Base-by-base conservation (phyloP, 1,140 invertebrate genomes). In the Brachionus calyciflorus region DNA sequence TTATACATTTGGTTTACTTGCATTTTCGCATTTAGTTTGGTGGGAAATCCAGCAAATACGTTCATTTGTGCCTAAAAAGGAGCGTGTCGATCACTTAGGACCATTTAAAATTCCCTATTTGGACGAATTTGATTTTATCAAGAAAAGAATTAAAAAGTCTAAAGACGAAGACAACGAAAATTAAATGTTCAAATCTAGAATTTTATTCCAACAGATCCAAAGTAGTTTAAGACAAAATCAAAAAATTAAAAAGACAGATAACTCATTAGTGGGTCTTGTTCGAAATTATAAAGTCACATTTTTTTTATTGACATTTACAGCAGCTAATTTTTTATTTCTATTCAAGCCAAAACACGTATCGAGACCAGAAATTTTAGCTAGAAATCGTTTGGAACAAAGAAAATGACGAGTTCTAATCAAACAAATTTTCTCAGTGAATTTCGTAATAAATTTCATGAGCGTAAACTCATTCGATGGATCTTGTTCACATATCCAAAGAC, bases 11-110 rank as follows among this genome's bases (percentile, higher is more conserved):
- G 69, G 69, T 33, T 46, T 73, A 24, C 28, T 73, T 26, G 14
- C 26, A 33, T 51, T 73, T 41, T 40, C 69, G 10, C 69, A 73
- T 55, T 51, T 73, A 40, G 51, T 73, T 41, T 73, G 69, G 69
- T 73, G 69, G 69, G 69, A 73, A 49, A 73, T 73, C n/a, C 69
- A 73, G 17, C 69, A 73, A 55, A 73, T 40, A 12, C 37, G 21
- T 3, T 37, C 44, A 5, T 73, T 73, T 73, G 69, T 73, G 9
- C 30, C 46, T 12, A 73, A 73, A 73, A 2, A 33, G 30, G 69
- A 73, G 10, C 69, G 69, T 55, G 46, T 73, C 12, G 51, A 73
- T 40, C 46, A 73, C 7, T 30, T 73, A 9, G 69, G 69, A 12
- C 69, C 69, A 0, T 49, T 73, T 21, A 51, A 12, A 49, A 73